Conservation (phyloP, 1,140 invertebrate genomes). For the Drosophila busckii region DNA sequence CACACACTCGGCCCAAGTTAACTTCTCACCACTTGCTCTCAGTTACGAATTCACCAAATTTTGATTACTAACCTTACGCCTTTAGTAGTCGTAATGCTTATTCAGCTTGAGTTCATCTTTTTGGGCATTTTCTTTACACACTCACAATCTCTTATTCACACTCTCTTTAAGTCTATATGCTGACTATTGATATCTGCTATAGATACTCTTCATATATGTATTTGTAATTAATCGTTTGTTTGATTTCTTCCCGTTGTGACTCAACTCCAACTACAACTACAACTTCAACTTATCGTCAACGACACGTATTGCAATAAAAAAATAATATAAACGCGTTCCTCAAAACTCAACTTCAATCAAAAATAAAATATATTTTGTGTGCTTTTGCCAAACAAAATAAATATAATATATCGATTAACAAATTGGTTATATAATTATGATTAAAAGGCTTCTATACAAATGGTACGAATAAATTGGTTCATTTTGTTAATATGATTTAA, state of each 20-base stretch:
- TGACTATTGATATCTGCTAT: constrained; percentile 45
- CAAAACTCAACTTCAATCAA: constrained; percentile 19
- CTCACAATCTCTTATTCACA: constrained; percentile 19
- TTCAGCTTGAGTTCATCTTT: constrained; percentile 37
- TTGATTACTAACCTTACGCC: constrained; percentile 26
- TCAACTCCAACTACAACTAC: constrained; percentile 58
- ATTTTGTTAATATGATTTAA: constrained; percentile 53
- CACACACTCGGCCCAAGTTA: constrained; percentile 28
- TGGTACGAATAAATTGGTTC: constrained; percentile 76
- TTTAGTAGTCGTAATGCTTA: constrained; percentile 38
- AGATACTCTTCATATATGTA: constrained; percentile 49
- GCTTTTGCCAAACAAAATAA: constrained; percentile 27
- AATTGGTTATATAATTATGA: constrained; percentile 34
- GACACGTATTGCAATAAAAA: constrained; percentile 16
- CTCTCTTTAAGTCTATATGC: constrained; percentile 17
- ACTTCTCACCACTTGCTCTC: constrained; percentile 9
- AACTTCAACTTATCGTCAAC: constrained; percentile 66
- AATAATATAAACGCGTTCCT: constrained; percentile 10
- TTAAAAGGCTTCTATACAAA: constrained; percentile 74
- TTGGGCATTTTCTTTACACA: constrained; percentile 64
- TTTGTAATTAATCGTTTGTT: constrained; percentile 72
- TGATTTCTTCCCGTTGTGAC: constrained; percentile 70
- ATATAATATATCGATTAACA: constrained; percentile 15
- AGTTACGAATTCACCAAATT: constrained; percentile 17
- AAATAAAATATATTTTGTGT: constrained; percentile 56